These are phyloP conservation scores for Crypturellus tataupa DNA, from an alignment of 2,797 vertebrate genomes.

Conservation along the genomic window DNA sequence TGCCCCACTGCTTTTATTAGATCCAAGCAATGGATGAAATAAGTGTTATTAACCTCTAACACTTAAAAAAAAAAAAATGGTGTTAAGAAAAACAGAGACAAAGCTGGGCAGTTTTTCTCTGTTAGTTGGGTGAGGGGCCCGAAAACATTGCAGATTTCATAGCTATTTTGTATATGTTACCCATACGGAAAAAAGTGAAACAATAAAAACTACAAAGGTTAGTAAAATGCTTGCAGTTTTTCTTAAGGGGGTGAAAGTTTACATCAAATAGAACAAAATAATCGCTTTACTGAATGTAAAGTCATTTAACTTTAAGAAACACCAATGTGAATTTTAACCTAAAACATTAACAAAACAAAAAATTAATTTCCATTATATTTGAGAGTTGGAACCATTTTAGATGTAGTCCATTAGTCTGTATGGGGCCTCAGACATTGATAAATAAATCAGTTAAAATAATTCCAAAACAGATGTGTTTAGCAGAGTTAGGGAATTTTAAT, in stretches of 20 bases:
- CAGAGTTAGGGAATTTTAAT: not conserved
- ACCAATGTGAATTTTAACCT: not conserved
- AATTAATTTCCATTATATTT: not conserved
- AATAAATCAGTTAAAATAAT: not conserved
- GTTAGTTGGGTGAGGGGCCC: not conserved
- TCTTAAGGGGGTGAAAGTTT: not conserved
- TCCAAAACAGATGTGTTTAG: not conserved
- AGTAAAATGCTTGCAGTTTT: conserved; percentile 19
- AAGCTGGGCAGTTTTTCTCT: conserved; percentile 18
- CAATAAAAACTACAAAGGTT: conserved; percentile 1
- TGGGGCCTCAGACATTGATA: not conserved
- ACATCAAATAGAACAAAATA: not conserved
- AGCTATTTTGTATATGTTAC: not conserved
- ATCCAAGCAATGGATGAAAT: conserved; percentile 79
- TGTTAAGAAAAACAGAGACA: conserved; percentile 67
- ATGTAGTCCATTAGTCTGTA: not conserved
- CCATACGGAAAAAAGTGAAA: not conserved
- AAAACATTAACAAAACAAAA: not conserved
- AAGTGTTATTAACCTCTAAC: conserved; percentile 81
- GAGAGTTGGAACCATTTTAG: not conserved
- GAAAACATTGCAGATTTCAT: conserved; percentile 34
- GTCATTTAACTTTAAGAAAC: conserved; percentile 19
- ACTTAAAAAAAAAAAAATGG: conserved; percentile 79
- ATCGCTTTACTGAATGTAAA: not conserved
- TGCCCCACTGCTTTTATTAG: conserved; percentile 81